Evolutionary conservation across 2,113 vertebrate genomes (phyloP), one percentile per base, ranked within the genome.

Genomic region (Pongo abelii): DNA sequence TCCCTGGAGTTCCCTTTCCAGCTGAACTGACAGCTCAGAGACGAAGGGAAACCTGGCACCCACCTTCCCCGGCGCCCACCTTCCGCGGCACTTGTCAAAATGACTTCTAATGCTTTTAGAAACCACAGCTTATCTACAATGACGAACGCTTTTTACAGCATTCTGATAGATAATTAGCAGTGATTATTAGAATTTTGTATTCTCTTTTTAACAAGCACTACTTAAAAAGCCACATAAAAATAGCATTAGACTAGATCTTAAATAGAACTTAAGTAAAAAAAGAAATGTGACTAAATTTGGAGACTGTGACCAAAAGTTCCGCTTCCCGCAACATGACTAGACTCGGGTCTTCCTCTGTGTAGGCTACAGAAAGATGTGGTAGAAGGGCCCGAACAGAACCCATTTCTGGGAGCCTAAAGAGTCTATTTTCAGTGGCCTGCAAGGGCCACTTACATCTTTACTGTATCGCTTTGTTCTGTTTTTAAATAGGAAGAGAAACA

Each of bases 241-340:
- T 13, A 13, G 17, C 3, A 14, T 2, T 43, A 27, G 23, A n/a
- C 22, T 20, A 75, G 5, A 59, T 22, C 48, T 32, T 38, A 69
- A 30, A 22, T 20, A 7, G 6, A 30, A 87, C 2, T 22, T 3
- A 43, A 91, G n/a, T 48, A 5, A 16, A 64, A 89, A 50, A 20
- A 1, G 35, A 4, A 40, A 57, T 74, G 10, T 67, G 1, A 67
- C 46, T 75, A 23, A 25, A 14, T 23, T 5, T 55, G 12, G 55
- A 75, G 61, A 3, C 32, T 0, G 5, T 43, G 32, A 23, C 5
- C 46, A 38, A 14, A 67, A n/a, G 22, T 0, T 1, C 3, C 8
- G 1, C 0, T 12, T 20, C 18, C 20, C 43, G 20, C 0, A 23
- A 25, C 0, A 0, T 0, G 0, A 1, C 12, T 1, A 16, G 50